Conservation (phyloP, 2,888 invertebrate species). For the Zygothrica quintamaculata region DNA sequence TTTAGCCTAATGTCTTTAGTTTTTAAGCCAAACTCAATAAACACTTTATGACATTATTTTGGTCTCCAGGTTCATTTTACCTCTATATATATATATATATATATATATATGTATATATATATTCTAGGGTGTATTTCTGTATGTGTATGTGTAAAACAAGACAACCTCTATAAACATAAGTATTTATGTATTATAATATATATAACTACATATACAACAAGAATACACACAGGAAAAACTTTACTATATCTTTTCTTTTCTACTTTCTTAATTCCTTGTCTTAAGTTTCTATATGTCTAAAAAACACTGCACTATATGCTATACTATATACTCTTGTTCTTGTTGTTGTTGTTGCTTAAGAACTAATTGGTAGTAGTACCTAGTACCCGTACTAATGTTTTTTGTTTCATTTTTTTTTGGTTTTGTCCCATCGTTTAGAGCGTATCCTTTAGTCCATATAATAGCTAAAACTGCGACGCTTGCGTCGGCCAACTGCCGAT, state of each 20-base stretch:
- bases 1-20: conserved; percentile 28
- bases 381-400: conserved; percentile 76
- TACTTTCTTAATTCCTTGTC: conserved; percentile 66
- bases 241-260: conserved; percentile 27
- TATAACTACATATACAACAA: conserved; percentile 61
- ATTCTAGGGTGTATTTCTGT: conserved; percentile 31
- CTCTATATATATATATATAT: conserved; percentile 34
- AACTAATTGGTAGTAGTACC: conserved; percentile 70
- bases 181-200: conserved; percentile 42
- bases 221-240: conserved; percentile 72
- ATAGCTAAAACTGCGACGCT: conserved; percentile 82
- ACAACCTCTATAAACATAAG: conserved; percentile 78
- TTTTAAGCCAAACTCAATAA: conserved; percentile 37
- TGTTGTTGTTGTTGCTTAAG: conserved; percentile 44
- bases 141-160: conserved; percentile 66
- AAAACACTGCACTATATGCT: conserved; percentile 60
- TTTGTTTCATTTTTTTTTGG: too few species aligned
- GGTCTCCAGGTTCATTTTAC: conserved; percentile 57
- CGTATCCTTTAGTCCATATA: conserved; percentile 74
- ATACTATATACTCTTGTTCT: conserved; percentile 38
- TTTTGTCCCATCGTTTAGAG: conserved; percentile 42
- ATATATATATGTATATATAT: conserved; percentile 41
- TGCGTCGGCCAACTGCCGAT: conserved; percentile 74
- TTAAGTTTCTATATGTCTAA: conserved; percentile 44
- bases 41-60: conserved; percentile 51